Percentiles rank a stretch among this genome's conserved stretches.
Conservation (phyloP, 2,113 vertebrate genomes). For the Anhinga anhinga region DNA sequence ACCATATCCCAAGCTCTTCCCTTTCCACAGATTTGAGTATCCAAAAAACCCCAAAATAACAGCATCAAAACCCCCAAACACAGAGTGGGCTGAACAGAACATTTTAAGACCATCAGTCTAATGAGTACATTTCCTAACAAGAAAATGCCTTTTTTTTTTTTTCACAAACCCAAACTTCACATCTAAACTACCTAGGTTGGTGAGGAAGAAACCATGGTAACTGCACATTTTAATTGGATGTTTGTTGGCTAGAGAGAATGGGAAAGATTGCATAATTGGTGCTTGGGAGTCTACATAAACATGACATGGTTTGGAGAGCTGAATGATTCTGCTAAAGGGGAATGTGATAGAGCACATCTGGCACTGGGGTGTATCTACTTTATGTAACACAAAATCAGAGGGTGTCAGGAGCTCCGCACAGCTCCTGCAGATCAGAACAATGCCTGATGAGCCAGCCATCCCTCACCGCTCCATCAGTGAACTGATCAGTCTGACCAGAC, state of each 20-base stretch:
- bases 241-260: constrained; percentile 10
- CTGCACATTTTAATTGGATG: constrained; percentile 13
- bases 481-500: background rate
- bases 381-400: background rate
- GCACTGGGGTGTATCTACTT: background rate
- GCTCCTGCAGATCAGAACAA: background rate
- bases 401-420: background rate
- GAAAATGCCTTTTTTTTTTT: background rate
- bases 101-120: background rate
- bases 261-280: constrained; percentile 25
- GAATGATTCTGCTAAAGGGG: background rate
- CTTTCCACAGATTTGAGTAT: background rate
- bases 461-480: rapidly evolving
- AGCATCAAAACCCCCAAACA: background rate
- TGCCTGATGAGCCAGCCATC: background rate
- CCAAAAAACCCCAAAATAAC: background rate
- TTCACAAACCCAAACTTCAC: background rate
- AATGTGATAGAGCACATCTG: background rate
- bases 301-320: background rate
- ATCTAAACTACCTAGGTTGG: background rate
- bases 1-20: background rate
- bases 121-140: background rate
- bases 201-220: constrained; percentile 51
- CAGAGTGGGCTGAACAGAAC: background rate
- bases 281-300: background rate